Conservation (phyloP, 2,113 vertebrate genomes). For the Acanthisitta chloris region DNA sequence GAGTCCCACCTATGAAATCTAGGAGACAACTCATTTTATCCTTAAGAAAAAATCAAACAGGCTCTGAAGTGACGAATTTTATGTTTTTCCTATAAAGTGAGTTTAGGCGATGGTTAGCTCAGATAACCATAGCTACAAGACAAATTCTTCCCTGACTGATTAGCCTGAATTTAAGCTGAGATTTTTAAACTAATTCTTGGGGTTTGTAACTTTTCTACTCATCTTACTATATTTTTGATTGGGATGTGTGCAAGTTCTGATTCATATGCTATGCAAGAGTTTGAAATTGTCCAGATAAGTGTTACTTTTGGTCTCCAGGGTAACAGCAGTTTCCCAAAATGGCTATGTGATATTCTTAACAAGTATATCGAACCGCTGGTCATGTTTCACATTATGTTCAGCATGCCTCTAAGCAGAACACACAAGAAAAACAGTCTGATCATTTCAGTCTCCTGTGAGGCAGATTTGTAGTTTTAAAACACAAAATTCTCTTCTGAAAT, state of each 20-base stretch:
- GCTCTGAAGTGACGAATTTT: neutral
- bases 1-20: neutral
- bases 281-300: neutral
- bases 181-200: neutral
- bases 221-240: neutral
- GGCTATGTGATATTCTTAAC: slow-evolving; percentile 24
- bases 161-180: neutral
- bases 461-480: neutral
- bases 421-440: neutral
- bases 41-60: neutral
- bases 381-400: slow-evolving; percentile 16
- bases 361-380: neutral
- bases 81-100: neutral
- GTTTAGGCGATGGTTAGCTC: neutral
- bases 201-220: neutral
- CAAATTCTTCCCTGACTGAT: neutral
- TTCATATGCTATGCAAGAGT: neutral
- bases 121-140: neutral
- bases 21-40: neutral
- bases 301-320: slow-evolving; percentile 49
- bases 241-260: neutral
- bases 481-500: neutral
- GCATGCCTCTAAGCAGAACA: neutral
- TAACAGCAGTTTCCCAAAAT: slow-evolving; percentile 33
- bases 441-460: neutral